Percentiles rank a stretch among this genome's conserved stretches.
Evolutionary conservation across 1,140 invertebrate species (phyloP).

Genomic region (Palaemon carinicauda): DNA sequence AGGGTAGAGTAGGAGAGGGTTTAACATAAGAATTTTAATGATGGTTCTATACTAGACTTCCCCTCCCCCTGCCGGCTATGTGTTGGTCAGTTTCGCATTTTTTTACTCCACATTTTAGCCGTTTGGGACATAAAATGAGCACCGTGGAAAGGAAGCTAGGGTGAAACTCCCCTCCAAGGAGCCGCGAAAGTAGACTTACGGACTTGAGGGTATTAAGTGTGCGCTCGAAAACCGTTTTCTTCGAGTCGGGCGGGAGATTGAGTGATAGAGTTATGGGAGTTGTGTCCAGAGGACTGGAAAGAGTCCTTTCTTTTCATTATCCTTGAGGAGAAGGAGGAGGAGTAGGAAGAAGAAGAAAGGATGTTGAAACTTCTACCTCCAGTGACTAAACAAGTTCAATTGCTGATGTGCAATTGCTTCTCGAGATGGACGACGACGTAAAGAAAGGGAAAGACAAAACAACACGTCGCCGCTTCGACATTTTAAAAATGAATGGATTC

Average conservation of each 20-base stretch:
- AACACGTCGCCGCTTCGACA: background rate
- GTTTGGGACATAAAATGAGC: background rate
- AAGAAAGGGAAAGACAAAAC: too few relatives aligned
- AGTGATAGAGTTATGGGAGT: conserved; percentile 23
- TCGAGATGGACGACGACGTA: background rate
- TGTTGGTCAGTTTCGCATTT: conserved; percentile 51
- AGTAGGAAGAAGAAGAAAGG: background rate
- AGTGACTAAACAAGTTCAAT: too few relatives aligned
- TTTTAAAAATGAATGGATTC: conserved; percentile 39
- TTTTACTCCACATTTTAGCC: conserved; percentile 47
- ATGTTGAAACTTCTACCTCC: too few relatives aligned
- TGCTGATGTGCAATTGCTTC: too few relatives aligned
- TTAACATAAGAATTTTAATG: conserved; percentile 54
- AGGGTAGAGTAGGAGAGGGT: conserved; percentile 29
- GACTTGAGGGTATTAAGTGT: background rate
- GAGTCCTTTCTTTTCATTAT: background rate
- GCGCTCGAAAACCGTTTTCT: conserved; percentile 1
- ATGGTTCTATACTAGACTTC: conserved; percentile 43
- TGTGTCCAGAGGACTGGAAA: background rate
- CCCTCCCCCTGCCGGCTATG: conserved; percentile 14
- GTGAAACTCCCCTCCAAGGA: background rate
- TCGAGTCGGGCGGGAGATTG: background rate
- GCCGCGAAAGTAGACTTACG: background rate
- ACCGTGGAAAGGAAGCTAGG: background rate
- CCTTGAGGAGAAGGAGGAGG: background rate